Percentiles rank a stretch among this genome's conserved stretches.
These are phyloP conservation scores for Oeneis ivallda DNA, from an alignment of 2,888 invertebrate species.

Conservation along the genomic window DNA sequence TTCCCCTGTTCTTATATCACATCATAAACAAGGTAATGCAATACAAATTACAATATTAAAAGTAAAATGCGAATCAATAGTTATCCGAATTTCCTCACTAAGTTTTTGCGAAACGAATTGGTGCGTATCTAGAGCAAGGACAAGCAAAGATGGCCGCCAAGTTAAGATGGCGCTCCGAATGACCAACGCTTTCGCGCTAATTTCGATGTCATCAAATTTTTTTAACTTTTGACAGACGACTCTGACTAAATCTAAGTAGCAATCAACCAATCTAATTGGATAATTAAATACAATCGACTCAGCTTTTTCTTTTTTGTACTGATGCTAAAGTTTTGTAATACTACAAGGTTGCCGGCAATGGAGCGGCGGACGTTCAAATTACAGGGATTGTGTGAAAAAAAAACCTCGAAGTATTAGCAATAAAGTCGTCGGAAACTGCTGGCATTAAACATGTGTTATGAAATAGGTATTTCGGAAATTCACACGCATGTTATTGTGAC, in stretches of 20 bases:
- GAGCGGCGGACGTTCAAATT: conserved; percentile 55
- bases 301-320: conserved; percentile 33
- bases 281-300: conserved; percentile 9
- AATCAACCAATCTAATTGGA: conserved; percentile 15
- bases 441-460: conserved; percentile 34
- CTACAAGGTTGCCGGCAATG: conserved; percentile 49
- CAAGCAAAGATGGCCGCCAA: conserved; percentile 66
- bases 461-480: conserved; percentile 34
- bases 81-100: conserved; percentile 70
- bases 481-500: conserved; percentile 20
- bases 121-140: conserved; percentile 76
- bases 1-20: neutral
- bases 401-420: conserved; percentile 46
- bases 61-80: conserved; percentile 55
- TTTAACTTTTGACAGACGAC: conserved; percentile 14
- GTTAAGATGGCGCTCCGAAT: conserved; percentile 62
- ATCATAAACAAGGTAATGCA: neutral
- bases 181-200: conserved; percentile 69
- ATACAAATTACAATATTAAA: conserved; percentile 16
- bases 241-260: conserved; percentile 13
- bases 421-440: conserved; percentile 48
- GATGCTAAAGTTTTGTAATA: conserved; percentile 52
- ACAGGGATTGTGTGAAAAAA: conserved; percentile 65
- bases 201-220: conserved; percentile 50
- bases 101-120: conserved; percentile 67